Evolutionary conservation across 2,888 invertebrate species (phyloP), one percentile per base, ranked within the genome.

Genomic region (Ophion ellenae): DNA sequence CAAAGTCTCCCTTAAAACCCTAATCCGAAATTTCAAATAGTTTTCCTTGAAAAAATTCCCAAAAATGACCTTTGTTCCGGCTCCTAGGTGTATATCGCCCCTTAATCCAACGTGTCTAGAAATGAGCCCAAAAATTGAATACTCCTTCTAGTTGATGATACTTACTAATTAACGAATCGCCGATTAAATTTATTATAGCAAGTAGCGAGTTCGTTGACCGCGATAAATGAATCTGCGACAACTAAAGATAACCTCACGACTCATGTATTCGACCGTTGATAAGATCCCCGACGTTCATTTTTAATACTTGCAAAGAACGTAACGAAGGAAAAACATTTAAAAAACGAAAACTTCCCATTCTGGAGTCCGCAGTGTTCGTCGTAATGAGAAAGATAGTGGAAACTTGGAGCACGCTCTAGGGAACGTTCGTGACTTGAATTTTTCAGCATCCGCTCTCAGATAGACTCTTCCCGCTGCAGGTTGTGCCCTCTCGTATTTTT

Each of bases 401-500:
- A 81, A 71, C 78, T 63, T 71, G 57, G 78, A 78, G 80, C 86
- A 84, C 70, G 81, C 85, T 87, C 73, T 71, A 66, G 82, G 71
- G 69, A 85, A 69, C 66, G 77, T 86, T 87, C 88, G 88, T 88
- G 88, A 88, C 87, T 87, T 64, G 87, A 86, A 88, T 88, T 83
- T 81, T 81, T 86, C 64, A 76, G 70, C 76, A 75, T 74, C 79
- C 70, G 59, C 74, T 63, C 24, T 14, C 24, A 70, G 76, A 86
- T 85, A 83, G 57, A 83, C 83, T 79, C 67, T 61, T 79, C 76
- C 73, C 32, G 20, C 66, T 77, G 61, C 47, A 36, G 63, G 70
- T 67, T 78, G 53, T 53, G 53, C 53, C 45, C 40, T 53, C 7
- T 47, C 69, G 24, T 40, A 73, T 47, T 80, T 63, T 71, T 59